Evolutionary conservation across 2,888 invertebrate species (phyloP).

Genomic region (Athalia rosae): DNA sequence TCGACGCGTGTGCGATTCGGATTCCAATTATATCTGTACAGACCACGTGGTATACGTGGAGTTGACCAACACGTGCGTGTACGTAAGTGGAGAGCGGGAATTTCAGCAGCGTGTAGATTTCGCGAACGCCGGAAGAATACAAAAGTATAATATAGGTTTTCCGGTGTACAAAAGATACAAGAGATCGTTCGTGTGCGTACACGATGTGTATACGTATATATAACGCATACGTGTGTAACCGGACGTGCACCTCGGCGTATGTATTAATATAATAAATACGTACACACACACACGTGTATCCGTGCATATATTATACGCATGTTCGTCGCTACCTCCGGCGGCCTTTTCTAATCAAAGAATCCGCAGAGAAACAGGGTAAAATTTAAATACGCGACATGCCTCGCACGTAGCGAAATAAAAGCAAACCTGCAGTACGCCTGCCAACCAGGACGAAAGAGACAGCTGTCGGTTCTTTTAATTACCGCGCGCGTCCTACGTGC

Average conservation of each 20-base stretch:
- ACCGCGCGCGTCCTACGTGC: constrained; percentile 67
- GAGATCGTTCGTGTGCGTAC: constrained; percentile 16
- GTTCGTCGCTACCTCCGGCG: constrained; percentile 39
- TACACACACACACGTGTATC: not conserved
- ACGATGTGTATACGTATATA: too few species aligned
- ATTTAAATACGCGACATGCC: constrained; percentile 71
- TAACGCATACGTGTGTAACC: constrained; percentile 26
- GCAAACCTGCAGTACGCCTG: constrained; percentile 31
- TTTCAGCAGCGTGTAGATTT: not conserved
- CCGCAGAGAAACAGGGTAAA: constrained; percentile 61
- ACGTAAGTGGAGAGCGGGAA: constrained; percentile 8
- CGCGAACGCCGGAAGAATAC: constrained; percentile 40
- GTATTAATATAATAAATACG: not conserved
- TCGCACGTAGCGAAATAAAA: constrained; percentile 72
- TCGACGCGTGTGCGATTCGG: too few species aligned
- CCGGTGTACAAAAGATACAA: constrained; percentile 36
- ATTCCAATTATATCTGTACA: too few species aligned
- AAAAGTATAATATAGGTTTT: constrained; percentile 39
- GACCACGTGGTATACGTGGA: not conserved
- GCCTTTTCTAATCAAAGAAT: constrained; percentile 70
- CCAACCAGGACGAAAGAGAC: constrained; percentile 65
- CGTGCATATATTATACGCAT: not conserved
- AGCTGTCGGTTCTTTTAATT: constrained; percentile 74
- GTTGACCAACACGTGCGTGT: not conserved
- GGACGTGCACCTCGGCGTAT: constrained; percentile 16